A percentile compares a stretch with the other conserved stretches of the same genome.
These are phyloP conservation scores for Acanthiza pusilla DNA, from an alignment of 2,797 vertebrate genomes.

Conservation along the genomic window DNA sequence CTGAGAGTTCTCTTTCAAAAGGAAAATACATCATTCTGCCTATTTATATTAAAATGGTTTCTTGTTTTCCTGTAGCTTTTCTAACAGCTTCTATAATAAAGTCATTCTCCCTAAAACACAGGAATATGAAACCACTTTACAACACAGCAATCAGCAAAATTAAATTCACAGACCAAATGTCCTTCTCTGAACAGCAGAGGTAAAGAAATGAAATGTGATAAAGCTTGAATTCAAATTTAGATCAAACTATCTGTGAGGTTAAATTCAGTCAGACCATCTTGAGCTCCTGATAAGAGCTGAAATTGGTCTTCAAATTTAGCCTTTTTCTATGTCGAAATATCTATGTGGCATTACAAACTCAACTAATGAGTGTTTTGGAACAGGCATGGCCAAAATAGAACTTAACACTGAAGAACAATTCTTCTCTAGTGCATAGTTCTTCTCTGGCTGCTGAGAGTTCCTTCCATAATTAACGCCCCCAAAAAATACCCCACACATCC, in stretches of 20 bases:
- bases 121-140: not conserved
- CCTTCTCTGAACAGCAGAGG: not conserved
- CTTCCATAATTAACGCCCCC: fast-evolving
- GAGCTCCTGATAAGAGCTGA: not conserved
- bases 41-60: not conserved
- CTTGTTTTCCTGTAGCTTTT: not conserved
- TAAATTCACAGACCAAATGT: not conserved
- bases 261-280: not conserved
- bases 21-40: not conserved
- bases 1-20: not conserved
- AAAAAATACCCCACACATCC: not conserved
- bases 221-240: not conserved
- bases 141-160: not conserved
- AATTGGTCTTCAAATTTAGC: not conserved
- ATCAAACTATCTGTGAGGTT: not conserved
- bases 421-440: not conserved
- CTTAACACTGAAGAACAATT: not conserved
- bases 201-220: not conserved
- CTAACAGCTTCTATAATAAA: not conserved
- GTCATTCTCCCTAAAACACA: not conserved
- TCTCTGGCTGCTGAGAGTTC: not conserved
- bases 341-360: not conserved
- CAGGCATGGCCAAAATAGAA: not conserved
- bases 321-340: not conserved
- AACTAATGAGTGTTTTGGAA: not conserved